These are phyloP conservation scores for Acipenser ruthenus DNA, from an alignment of 2,797 vertebrate genomes.

Conservation along the genomic window DNA sequence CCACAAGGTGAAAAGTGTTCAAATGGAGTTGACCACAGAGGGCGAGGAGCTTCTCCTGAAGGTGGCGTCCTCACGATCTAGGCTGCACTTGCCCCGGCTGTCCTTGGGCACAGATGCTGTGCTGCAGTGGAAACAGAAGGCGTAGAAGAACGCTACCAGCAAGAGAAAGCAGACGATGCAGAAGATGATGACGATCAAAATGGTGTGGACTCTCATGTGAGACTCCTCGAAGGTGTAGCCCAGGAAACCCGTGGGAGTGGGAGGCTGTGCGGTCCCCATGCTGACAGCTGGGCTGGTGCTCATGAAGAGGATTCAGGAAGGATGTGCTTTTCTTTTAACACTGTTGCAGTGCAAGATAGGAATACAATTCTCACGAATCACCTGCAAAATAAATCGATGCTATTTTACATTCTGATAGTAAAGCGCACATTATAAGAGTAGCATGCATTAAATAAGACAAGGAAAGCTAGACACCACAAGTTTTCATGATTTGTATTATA, in stretches of 20 bases:
- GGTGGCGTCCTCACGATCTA: slow-evolving; percentile 57
- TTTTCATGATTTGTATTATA: slow-evolving; percentile 32
- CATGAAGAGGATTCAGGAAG: not conserved
- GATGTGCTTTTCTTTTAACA: too few relatives aligned
- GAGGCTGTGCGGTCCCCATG: not conserved
- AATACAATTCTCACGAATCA: slow-evolving; percentile 12
- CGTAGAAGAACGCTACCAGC: slow-evolving; percentile 50
- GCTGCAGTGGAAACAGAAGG: slow-evolving; percentile 57
- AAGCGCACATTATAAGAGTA: too few relatives aligned
- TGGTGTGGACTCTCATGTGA: slow-evolving; percentile 41
- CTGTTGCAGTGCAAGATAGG: not conserved
- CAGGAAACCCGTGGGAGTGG: slow-evolving; percentile 15
- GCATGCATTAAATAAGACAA: too few relatives aligned
- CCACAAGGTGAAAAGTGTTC: slow-evolving; percentile 19
- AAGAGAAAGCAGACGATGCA: slow-evolving; percentile 57
- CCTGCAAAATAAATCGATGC: slow-evolving; percentile 26
- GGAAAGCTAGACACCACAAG: not conserved
- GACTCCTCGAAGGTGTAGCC: slow-evolving; percentile 20
- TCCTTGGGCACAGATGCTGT: slow-evolving; percentile 36
- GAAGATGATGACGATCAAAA: slow-evolving; percentile 52
- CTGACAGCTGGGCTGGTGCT: slow-evolving; percentile 13
- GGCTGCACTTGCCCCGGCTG: slow-evolving; percentile 21
- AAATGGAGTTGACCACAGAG: slow-evolving; percentile 47
- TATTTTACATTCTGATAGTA: slow-evolving; percentile 7
- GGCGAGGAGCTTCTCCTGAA: slow-evolving; percentile 50